Evolutionary conservation across 1,140 invertebrate species (phyloP).

Genomic region (Hypothenemus hampei): DNA sequence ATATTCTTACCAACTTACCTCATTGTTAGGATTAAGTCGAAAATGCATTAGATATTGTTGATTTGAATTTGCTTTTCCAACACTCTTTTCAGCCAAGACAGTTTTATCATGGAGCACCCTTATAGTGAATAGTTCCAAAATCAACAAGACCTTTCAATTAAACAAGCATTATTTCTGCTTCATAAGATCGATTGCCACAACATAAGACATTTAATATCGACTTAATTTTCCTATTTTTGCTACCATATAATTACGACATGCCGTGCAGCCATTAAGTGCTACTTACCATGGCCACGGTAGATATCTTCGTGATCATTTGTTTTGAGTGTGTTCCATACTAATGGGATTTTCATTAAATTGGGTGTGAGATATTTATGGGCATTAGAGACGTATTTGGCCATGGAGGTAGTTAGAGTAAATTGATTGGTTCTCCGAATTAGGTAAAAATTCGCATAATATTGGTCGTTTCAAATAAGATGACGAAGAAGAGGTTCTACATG

Average conservation of each 20-base stretch:
- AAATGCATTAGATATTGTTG: no score
- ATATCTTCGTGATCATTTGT: conserved; percentile 20
- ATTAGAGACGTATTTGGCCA: conserved; percentile 10
- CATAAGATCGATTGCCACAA: conserved; percentile 15
- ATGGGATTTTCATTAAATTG: conserved; percentile 14
- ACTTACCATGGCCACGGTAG: conserved; percentile 7
- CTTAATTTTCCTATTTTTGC: conserved; percentile 19
- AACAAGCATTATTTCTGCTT: no score
- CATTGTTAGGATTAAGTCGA: no score
- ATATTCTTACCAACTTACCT: no score
- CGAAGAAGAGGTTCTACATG: not conserved
- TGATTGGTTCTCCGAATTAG: not conserved
- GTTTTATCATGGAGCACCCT: no score
- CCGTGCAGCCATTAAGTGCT: conserved; percentile 8
- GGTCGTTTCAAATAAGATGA: not conserved
- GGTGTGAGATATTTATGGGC: conserved; percentile 15
- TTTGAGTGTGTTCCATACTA: conserved; percentile 13
- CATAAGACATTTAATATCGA: conserved; percentile 17
- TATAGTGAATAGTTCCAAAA: no score
- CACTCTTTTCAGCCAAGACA: no score
- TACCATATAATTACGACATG: conserved; percentile 12
- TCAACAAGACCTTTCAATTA: no score
- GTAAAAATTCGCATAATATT: not conserved
- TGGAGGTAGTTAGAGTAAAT: conserved; percentile 3
- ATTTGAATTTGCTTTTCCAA: no score